phyloP scores from a whole-genome alignment of 2,113 vertebrate genomes.

The Neomonachus schauinslandi region DNA sequence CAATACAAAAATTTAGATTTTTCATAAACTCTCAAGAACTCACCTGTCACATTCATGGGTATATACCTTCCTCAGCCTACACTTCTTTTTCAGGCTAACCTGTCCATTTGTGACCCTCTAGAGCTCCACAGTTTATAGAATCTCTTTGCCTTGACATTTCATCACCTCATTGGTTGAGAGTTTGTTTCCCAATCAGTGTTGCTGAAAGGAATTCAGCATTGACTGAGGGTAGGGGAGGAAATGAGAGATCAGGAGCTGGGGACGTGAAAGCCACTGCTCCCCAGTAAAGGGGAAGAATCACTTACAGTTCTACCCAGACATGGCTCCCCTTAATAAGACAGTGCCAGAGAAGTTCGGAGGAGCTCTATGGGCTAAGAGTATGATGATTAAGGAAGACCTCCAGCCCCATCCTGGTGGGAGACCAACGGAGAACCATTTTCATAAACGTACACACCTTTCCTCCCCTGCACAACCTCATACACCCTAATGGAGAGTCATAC shows the following conservation, averaged over 20 bases:
- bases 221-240: background rate
- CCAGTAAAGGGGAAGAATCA: background rate
- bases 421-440: background rate
- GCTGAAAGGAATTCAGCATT: background rate
- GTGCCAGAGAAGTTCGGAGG: background rate
- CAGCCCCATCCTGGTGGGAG: background rate
- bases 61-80: background rate
- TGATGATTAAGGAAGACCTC: background rate
- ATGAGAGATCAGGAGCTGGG: background rate
- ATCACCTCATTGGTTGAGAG: background rate
- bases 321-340: background rate
- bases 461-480: too few species aligned
- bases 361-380: background rate
- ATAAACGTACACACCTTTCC: background rate
- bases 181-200: background rate
- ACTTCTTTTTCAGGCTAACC: background rate
- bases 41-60: background rate
- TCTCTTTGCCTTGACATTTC: background rate
- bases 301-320: background rate
- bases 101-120: background rate
- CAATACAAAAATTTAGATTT: background rate
- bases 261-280: background rate
- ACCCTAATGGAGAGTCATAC: accelerated
- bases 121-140: background rate
- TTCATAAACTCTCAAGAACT: background rate